Conservation (phyloP, 1,140 invertebrate genomes). For the Steinernema khuongi region DNA sequence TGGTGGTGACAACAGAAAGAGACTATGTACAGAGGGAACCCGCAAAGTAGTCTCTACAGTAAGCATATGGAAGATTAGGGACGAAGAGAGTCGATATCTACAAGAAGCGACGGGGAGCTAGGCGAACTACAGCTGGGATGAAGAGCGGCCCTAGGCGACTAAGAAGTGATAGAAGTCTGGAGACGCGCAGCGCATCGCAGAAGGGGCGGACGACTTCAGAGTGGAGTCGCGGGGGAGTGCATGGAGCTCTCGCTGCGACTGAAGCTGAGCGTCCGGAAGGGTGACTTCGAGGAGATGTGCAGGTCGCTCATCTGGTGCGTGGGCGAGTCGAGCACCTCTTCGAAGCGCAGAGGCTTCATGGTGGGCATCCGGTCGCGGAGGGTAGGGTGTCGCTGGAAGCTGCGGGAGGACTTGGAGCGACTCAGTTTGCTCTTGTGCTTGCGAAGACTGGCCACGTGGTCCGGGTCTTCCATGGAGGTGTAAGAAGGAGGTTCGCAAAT, state of each 20-base stretch:
- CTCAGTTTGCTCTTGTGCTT: not conserved
- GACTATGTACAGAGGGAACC: conserved; percentile 10
- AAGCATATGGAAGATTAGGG: not conserved
- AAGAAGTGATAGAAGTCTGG: not conserved
- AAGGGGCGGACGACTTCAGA: not conserved
- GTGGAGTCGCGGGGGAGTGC: not conserved
- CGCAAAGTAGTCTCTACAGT: conserved; percentile 3
- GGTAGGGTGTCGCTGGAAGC: not conserved
- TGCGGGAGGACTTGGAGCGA: not conserved
- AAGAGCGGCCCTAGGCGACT: not conserved
- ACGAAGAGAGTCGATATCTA: not conserved
- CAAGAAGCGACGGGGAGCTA: not conserved
- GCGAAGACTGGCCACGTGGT: conserved; percentile 57
- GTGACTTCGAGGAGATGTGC: not conserved
- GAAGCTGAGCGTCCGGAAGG: not conserved
- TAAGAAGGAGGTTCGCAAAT: conserved; percentile 59
- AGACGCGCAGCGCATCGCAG: conserved; percentile 9
- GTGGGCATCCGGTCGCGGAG: too few relatives aligned
- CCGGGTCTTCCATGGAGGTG: conserved; percentile 60
- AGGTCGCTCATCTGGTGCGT: not conserved
- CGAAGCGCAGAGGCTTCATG: too few relatives aligned
- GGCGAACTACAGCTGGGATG: not conserved
- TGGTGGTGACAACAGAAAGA: not conserved
- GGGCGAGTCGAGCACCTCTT: not conserved
- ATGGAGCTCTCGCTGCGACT: too few relatives aligned